These are phyloP conservation scores for Liasis olivaceus DNA, from an alignment of 2,797 vertebrate species.

Conservation along the genomic window DNA sequence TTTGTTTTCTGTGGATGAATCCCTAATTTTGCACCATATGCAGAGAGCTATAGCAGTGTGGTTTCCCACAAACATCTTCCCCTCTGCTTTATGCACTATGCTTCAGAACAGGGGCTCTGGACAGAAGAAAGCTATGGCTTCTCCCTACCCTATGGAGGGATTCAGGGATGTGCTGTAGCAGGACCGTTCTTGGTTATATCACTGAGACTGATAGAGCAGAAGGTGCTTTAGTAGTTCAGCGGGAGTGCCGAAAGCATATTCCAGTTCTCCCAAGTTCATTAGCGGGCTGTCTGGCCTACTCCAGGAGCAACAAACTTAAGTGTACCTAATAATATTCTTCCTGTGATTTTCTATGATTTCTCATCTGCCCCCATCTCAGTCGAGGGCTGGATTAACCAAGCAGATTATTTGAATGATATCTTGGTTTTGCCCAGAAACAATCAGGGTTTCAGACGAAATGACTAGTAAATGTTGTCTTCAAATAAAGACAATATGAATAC, in stretches of 20 bases:
- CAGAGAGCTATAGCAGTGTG: neutral
- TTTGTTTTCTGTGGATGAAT: neutral
- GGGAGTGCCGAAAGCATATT: neutral
- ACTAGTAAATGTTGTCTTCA: neutral
- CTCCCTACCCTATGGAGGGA: neutral
- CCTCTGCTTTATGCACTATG: neutral
- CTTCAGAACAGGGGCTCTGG: neutral
- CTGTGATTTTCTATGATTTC: neutral
- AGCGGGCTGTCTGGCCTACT: neutral
- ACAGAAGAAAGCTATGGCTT: neutral
- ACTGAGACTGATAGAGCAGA: neutral
- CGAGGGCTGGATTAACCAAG: neutral
- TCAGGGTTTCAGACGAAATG: neutral
- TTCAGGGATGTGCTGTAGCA: neutral
- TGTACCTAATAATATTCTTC: neutral
- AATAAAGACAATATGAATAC: neutral
- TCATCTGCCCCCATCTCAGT: neutral
- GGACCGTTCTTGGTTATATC: neutral
- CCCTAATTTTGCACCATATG: neutral
- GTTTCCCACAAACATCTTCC: neutral
- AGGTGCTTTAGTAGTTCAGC: neutral
- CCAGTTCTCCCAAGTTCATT: neutral
- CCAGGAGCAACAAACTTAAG: neutral
- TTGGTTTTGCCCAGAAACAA: neutral
- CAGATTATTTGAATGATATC: neutral